These are phyloP conservation scores for Condylura cristata DNA, from an alignment of 2,113 vertebrate species.

Conservation along the genomic window DNA sequence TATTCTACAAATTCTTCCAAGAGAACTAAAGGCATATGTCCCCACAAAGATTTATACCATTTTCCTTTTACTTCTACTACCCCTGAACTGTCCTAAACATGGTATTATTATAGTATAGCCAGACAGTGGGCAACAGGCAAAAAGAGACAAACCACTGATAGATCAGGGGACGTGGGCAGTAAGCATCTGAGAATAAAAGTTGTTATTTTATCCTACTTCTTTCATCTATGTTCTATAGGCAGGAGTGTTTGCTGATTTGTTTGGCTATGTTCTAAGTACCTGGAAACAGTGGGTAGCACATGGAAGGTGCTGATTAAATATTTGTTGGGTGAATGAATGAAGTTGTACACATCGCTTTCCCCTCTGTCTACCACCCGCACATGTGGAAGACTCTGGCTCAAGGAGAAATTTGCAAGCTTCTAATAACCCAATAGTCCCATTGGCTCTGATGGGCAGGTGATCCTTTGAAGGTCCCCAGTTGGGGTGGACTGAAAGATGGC, in stretches of 20 bases:
- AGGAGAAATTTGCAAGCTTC: not conserved
- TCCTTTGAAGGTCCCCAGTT: not conserved
- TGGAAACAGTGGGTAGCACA: not conserved
- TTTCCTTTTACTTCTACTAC: conserved; percentile 59
- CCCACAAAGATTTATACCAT: not conserved
- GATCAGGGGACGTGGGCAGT: not conserved
- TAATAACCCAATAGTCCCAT: not conserved
- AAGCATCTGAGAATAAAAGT: not conserved
- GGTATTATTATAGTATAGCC: not conserved
- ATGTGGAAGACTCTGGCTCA: not conserved
- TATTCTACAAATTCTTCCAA: conserved; percentile 45
- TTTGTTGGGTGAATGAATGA: not conserved
- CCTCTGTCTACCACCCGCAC: not conserved
- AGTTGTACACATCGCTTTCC: not conserved
- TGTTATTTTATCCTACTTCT: not conserved
- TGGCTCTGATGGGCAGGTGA: not conserved
- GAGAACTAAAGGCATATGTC: conserved; percentile 59
- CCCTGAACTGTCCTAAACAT: not conserved
- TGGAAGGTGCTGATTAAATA: not conserved
- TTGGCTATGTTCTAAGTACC: not conserved
- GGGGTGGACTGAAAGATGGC: not conserved
- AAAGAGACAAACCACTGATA: conserved; percentile 22
- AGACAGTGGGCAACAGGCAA: not conserved
- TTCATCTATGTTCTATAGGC: not conserved
- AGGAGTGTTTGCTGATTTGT: conserved; percentile 4